phyloP scores from a whole-genome alignment of 2,113 vertebrate species.

The Sciurus niger region DNA sequence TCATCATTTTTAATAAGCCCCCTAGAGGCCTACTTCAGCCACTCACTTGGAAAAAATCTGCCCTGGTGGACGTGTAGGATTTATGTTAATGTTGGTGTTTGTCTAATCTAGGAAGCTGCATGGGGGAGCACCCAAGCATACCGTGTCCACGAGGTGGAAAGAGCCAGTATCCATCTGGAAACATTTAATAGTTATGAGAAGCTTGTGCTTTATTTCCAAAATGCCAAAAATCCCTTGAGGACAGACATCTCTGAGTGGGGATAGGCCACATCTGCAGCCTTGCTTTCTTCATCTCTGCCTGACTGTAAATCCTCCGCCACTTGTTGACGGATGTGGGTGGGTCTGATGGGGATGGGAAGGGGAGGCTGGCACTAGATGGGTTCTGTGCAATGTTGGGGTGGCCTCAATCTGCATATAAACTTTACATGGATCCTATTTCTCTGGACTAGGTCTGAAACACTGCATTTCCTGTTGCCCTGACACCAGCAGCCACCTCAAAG shows the following conservation, averaged over 20 bases:
- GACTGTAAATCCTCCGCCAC: neutral
- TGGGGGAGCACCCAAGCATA: constrained; percentile 53
- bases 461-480: neutral
- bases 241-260: constrained; percentile 33
- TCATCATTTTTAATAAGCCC: constrained; percentile 81
- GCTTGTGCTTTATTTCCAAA: constrained; percentile 64
- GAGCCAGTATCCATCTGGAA: constrained; percentile 75
- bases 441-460: neutral
- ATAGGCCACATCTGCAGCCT: constrained; percentile 50
- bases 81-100: constrained; percentile 57
- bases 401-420: neutral
- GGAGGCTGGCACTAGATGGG: neutral
- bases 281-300: constrained; percentile 2
- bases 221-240: constrained; percentile 64
- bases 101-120: constrained; percentile 11
- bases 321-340: neutral
- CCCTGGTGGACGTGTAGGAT: constrained; percentile 3
- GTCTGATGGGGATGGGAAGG: neutral
- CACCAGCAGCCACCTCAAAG: neutral
- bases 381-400: neutral
- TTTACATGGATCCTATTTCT: neutral
- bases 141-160: constrained; percentile 41
- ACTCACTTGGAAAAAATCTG: constrained; percentile 65
- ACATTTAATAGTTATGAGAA: constrained; percentile 65
- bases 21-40: constrained; percentile 58